Evolutionary conservation across 2,888 invertebrate species (phyloP), one percentile per base, ranked within the genome.

Genomic region (Aquatica leii): DNA sequence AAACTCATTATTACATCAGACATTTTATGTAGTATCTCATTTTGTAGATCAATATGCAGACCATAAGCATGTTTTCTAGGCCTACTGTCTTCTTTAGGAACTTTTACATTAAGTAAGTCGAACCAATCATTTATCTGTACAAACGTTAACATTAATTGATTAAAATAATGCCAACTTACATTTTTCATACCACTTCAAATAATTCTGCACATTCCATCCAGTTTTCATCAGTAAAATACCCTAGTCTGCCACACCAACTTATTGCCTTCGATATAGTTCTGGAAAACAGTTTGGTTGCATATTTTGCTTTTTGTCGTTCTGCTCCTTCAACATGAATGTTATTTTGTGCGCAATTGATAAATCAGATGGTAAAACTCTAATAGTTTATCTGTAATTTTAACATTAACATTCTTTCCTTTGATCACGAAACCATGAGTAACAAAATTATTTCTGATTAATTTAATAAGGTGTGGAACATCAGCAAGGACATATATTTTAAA

Each of bases 251-350:
- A 65, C 67, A 63, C 57, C 71, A 24, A 4, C 17, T 57, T 35
- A 74, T 62, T 8, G 67, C 71, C 4, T 15, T 50, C 6, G 71
- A 66, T 41, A 67, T 58, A 6, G 70, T 71, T 40, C 71, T 67
- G 3, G 72, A 69, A 69, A 74, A 72, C 8, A 72, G 24, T 67
- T 73, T 70, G 4, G 70, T 64, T 3, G 71, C 67, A 43, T 55
- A 63, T 69, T 66, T 70, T 4, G 65, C 69, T 58, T 66, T 68
- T 31, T 68, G 66, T 11, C 64, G 14, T 46, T 37, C 15, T 15
- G 49, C 37, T 8, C 53, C 49, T 17, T 53, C 35, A 5, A 64
- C 64, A 20, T 31, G 50, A 8, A 31, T 8, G 69, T 63, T 46
- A 68, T 66, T 12, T 69, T 70, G 50, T 73, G 66, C 6, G 70